Conservation (phyloP, 2,888 invertebrate genomes). For the Belgica antarctica region DNA sequence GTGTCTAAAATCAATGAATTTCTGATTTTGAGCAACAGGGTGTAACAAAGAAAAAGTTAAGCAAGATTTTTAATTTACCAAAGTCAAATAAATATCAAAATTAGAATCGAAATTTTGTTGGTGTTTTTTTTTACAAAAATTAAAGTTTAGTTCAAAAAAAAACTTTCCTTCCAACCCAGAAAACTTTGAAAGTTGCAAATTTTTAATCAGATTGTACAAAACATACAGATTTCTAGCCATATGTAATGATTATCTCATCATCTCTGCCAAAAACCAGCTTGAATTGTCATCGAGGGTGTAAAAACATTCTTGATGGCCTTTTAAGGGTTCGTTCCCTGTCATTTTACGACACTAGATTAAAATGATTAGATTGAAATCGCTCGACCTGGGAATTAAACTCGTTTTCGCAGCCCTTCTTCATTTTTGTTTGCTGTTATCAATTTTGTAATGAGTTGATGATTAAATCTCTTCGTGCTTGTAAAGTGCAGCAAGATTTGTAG, state of each 20-base stretch:
- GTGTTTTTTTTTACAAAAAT: no score
- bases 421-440: constrained; percentile 25
- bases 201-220: no score
- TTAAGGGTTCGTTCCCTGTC: background rate
- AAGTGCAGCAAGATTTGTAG: background rate
- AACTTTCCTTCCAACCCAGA: no score
- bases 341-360: constrained; percentile 9
- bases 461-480: background rate
- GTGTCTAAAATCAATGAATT: no score
- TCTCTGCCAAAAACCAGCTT: background rate
- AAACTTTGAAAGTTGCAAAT: no score
- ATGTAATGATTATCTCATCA: constrained; percentile 41
- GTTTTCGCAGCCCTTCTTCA: no score
- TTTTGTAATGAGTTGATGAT: constrained; percentile 28
- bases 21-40: background rate
- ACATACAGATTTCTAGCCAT: no score
- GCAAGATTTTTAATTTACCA: background rate
- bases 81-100: background rate
- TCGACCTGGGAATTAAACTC: constrained; percentile 5
- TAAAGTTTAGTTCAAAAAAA: no score
- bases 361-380: constrained; percentile 20
- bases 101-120: constrained; percentile 6
- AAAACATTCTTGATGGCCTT: background rate
- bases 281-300: background rate
- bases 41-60: no score